Conservation (phyloP, 92 coral and sea anemone species). For the Porites rus region DNA sequence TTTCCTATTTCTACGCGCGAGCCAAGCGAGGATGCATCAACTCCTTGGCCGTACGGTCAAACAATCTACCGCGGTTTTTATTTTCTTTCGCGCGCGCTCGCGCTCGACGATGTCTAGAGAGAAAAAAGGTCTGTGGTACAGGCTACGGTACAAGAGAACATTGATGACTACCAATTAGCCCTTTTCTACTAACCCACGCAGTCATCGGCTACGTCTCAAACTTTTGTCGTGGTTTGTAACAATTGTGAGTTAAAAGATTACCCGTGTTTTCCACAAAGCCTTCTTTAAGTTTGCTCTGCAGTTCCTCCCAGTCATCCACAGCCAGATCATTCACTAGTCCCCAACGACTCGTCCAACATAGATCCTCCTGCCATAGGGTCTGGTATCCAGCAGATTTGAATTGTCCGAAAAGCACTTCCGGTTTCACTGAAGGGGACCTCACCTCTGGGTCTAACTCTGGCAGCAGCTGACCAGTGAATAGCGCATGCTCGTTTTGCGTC, state of each 20-base stretch:
- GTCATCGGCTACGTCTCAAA: too few relatives aligned
- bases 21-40: too few relatives aligned
- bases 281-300: constrained; percentile 52
- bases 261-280: constrained; percentile 73
- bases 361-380: constrained; percentile 85
- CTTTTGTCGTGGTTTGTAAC: too few relatives aligned
- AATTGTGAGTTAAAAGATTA: neutral
- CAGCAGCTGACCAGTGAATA: constrained; percentile 82
- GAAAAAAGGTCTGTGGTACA: neutral
- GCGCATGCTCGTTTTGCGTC: constrained; percentile 83
- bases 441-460: constrained; percentile 50
- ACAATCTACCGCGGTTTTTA: too few relatives aligned
- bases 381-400: constrained; percentile 84
- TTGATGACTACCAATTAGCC: neutral
- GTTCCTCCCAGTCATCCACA: constrained; percentile 59
- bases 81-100: too few relatives aligned
- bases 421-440: constrained; percentile 53
- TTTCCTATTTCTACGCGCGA: too few relatives aligned
- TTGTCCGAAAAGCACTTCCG: constrained; percentile 68
- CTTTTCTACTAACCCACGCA: neutral
- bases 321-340: constrained; percentile 70
- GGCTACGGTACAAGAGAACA: neutral
- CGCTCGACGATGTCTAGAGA: neutral
- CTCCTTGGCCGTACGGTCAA: too few relatives aligned
- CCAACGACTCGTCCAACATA: constrained; percentile 82